Conservation (phyloP, 2,797 vertebrate genomes). For the Rhadinocentrus ornatus region DNA sequence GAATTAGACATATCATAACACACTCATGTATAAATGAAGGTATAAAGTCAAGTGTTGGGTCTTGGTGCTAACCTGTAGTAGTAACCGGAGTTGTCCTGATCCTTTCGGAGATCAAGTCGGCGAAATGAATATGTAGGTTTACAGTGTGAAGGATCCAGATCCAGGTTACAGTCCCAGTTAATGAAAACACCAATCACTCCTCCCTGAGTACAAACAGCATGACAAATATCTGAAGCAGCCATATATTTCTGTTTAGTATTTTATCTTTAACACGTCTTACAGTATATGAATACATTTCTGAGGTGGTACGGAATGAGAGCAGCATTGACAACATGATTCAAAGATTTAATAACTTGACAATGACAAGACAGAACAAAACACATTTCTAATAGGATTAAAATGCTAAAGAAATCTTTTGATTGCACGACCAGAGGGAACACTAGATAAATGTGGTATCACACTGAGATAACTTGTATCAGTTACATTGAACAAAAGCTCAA, state of each 20-base stretch:
- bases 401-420: neutral
- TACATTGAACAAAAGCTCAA: neutral
- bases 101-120: conserved; percentile 84
- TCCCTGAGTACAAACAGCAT: conserved; percentile 75
- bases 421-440: neutral
- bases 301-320: neutral
- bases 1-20: neutral
- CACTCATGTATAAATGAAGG: neutral
- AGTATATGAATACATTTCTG: neutral
- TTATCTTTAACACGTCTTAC: neutral
- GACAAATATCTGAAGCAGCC: neutral
- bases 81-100: conserved; percentile 82
- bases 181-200: conserved; percentile 91
- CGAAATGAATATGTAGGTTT: conserved; percentile 88
- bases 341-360: too few relatives aligned
- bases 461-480: neutral
- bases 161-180: conserved; percentile 91
- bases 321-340: neutral
- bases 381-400: neutral
- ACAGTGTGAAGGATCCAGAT: conserved; percentile 83
- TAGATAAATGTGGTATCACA: neutral
- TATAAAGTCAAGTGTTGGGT: neutral
- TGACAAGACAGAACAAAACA: neutral
- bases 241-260: neutral
- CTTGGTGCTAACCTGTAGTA: conserved; percentile 84